A percentile compares a stretch with the other conserved stretches of the same genome.
phyloP scores from a whole-genome alignment of 2,888 invertebrate genomes.

The Agriotes lineatus region DNA sequence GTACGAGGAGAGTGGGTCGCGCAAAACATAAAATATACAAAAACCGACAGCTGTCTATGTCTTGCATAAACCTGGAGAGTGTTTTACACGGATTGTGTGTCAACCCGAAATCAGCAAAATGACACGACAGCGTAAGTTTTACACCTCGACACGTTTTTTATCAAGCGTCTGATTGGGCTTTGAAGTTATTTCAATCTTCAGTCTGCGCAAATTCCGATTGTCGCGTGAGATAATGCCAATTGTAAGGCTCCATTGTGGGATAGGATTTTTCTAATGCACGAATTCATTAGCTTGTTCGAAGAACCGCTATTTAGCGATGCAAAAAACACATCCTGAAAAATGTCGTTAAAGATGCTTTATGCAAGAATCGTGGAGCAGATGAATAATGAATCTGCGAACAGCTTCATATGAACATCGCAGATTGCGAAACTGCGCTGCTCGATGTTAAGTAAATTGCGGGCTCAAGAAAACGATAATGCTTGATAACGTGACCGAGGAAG shows the following conservation, averaged over 20 bases:
- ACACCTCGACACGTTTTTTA: too few relatives aligned
- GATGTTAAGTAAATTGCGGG: background rate
- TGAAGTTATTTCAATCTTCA: too few relatives aligned
- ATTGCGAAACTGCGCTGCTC: background rate
- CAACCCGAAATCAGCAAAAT: background rate
- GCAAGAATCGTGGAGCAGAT: background rate
- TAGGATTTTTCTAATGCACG: background rate
- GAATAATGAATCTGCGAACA: conserved; percentile 14
- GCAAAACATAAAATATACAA: conserved; percentile 6
- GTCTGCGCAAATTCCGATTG: too few relatives aligned
- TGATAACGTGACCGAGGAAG: conserved; percentile 7
- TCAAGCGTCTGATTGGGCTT: too few relatives aligned
- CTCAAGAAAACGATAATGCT: background rate
- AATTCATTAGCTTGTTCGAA: background rate
- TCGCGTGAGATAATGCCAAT: too few relatives aligned
- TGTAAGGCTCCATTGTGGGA: background rate
- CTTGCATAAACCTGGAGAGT: conserved; percentile 7
- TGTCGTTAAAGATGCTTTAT: background rate
- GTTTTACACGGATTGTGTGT: conserved; percentile 10
- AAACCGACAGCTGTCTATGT: conserved; percentile 4
- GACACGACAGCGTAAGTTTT: conserved; percentile 9
- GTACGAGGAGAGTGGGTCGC: conserved; percentile 1
- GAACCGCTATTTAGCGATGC: background rate
- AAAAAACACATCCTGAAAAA: background rate
- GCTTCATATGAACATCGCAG: background rate